These are phyloP conservation scores for Andricus quercusramuli DNA, from an alignment of 2,888 invertebrate genomes.

Conservation along the genomic window DNA sequence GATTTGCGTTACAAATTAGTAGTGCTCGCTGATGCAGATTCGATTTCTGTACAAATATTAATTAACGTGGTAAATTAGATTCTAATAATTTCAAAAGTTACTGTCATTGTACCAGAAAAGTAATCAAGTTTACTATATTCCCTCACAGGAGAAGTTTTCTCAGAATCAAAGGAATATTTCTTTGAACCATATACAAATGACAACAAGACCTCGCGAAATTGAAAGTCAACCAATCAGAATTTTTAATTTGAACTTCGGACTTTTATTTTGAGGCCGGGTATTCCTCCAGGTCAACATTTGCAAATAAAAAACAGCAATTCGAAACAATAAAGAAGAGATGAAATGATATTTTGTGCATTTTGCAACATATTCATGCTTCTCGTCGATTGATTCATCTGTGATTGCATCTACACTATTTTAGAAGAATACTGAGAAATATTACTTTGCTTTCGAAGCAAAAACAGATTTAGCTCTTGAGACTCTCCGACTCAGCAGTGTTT, in stretches of 20 bases:
- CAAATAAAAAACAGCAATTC: too few relatives aligned
- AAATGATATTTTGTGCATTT: background rate
- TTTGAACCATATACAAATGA: background rate
- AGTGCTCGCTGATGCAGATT: conserved; percentile 14
- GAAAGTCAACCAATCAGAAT: too few relatives aligned
- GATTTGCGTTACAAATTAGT: conserved; percentile 22
- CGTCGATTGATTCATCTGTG: background rate
- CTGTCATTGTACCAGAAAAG: background rate
- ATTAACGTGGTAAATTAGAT: conserved; percentile 1
- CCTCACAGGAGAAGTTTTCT: background rate
- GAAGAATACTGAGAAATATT: conserved; percentile 12
- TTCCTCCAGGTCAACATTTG: too few relatives aligned
- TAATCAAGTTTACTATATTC: background rate
- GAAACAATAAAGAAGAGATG: too few relatives aligned
- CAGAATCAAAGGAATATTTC: background rate
- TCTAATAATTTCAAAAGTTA: background rate
- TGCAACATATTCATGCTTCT: background rate
- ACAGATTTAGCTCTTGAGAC: conserved; percentile 35
- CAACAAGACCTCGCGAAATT: too few relatives aligned
- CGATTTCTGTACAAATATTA: conserved; percentile 17
- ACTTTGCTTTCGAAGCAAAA: conserved; percentile 28
- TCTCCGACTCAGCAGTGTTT: conserved; percentile 34
- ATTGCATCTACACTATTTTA: conserved; percentile 5
- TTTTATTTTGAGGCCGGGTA: too few relatives aligned
- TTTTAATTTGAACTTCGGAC: too few relatives aligned